A percentile compares a stretch with the other conserved stretches of the same genome.
Conservation (phyloP, 2,888 invertebrate species). For the Drosophila tripunctata region DNA sequence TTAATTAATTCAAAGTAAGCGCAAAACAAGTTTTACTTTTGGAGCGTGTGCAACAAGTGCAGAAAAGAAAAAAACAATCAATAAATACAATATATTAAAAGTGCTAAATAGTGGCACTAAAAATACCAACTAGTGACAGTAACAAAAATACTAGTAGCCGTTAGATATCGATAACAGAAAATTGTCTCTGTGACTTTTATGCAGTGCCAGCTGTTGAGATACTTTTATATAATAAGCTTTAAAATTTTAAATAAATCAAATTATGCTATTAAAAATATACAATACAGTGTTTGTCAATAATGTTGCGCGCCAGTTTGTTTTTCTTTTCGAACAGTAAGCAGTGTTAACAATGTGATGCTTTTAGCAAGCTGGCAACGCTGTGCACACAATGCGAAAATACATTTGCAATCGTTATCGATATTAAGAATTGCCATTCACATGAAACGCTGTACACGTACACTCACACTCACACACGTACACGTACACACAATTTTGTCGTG, state of each 20-base stretch:
- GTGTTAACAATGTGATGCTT: neutral
- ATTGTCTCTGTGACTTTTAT: too few species aligned
- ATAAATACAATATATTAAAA: slow-evolving; percentile 42
- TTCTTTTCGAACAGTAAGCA: too few species aligned
- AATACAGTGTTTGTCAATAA: neutral
- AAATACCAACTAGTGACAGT: neutral
- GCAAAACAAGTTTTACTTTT: slow-evolving; percentile 9
- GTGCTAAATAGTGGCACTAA: neutral
- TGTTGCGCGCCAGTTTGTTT: neutral
- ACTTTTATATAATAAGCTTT: too few species aligned
- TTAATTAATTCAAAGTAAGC: slow-evolving; percentile 41
- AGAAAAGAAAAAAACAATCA: slow-evolving; percentile 17
- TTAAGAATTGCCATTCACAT: slow-evolving; percentile 44
- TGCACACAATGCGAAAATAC: neutral
- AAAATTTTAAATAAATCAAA: too few species aligned
- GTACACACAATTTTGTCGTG: slow-evolving; percentile 78
- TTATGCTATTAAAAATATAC: neutral
- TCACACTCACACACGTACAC: slow-evolving; percentile 67
- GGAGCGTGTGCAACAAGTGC: slow-evolving; percentile 44
- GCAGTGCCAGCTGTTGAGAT: too few species aligned
- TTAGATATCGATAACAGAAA: neutral
- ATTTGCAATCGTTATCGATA: neutral
- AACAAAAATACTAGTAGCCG: neutral
- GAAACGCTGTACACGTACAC: slow-evolving; percentile 55
- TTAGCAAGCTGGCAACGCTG: slow-evolving; percentile 28